Evolutionary conservation across 2,797 vertebrate genomes (phyloP).

Genomic region (Pyrrhura leucotis): DNA sequence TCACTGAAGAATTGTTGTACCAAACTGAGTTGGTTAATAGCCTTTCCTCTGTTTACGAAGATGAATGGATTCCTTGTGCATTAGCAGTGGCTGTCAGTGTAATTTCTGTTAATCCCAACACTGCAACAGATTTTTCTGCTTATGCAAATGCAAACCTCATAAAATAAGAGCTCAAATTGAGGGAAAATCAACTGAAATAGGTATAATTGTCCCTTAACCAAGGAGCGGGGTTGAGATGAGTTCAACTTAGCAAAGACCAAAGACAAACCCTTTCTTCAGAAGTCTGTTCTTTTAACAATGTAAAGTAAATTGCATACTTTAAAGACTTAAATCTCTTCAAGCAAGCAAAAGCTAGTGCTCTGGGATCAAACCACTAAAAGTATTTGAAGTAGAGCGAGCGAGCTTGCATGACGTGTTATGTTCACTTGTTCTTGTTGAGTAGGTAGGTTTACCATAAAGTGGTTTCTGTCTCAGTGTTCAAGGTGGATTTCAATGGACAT

Average conservation of each 20-base stretch:
- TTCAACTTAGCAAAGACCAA: neutral
- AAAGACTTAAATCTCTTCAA: neutral
- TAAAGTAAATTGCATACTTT: neutral
- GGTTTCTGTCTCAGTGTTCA: neutral
- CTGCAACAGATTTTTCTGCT: neutral
- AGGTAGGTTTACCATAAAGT: neutral
- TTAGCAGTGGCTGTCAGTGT: neutral
- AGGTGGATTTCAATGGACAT: neutral
- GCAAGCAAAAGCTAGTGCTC: neutral
- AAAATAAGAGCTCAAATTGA: neutral
- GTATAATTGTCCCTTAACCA: neutral
- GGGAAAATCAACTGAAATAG: neutral
- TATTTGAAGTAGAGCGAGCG: neutral
- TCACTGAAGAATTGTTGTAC: neutral
- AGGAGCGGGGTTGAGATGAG: accelerated
- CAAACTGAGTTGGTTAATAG: neutral
- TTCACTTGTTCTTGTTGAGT: neutral
- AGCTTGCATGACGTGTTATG: accelerated
- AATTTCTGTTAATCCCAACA: neutral
- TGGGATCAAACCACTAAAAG: neutral
- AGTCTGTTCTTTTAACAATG: neutral
- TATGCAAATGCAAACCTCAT: neutral
- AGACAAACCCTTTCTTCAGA: neutral
- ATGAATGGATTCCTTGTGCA: neutral
- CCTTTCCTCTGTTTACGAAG: neutral